phyloP scores from a whole-genome alignment of 2,888 invertebrate genomes.

The Melipona bicolor region DNA sequence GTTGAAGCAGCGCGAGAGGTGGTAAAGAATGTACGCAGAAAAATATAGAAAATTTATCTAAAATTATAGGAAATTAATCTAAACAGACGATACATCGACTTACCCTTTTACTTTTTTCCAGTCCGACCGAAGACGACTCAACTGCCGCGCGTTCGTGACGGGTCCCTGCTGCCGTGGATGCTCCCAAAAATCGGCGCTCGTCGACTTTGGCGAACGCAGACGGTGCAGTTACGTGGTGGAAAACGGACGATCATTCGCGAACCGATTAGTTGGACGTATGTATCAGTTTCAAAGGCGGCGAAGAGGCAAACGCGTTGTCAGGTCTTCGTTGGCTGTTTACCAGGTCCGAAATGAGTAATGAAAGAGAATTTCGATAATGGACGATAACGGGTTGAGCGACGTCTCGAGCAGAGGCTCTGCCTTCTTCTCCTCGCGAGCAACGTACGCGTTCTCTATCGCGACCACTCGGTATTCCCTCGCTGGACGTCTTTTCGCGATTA shows the following conservation, averaged over 20 bases:
- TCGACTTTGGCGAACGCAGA: conserved; percentile 19
- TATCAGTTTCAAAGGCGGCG: conserved; percentile 18
- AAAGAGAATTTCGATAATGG: conserved; percentile 65
- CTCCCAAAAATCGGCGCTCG: background rate
- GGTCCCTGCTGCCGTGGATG: background rate
- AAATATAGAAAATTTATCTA: too few species aligned
- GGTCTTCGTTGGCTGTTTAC: conserved; percentile 49
- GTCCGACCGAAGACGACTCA: background rate
- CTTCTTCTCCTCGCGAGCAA: background rate
- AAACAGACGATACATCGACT: background rate
- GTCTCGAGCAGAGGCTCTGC: background rate
- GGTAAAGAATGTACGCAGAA: too few species aligned
- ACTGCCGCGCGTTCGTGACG: background rate
- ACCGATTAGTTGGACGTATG: conserved; percentile 17
- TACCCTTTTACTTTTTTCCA: background rate
- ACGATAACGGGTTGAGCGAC: conserved; percentile 39
- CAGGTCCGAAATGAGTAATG: conserved; percentile 55
- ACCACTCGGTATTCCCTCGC: too few species aligned
- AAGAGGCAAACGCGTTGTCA: conserved; percentile 25
- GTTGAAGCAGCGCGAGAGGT: too few species aligned
- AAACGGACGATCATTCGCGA: conserved; percentile 28
- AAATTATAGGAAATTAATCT: too few species aligned
- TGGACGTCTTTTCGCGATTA: conserved; percentile 9
- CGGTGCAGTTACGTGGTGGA: background rate
- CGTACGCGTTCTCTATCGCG: conserved; percentile 1